Evolutionary conservation across 2,888 invertebrate species (phyloP).

Genomic region (Pandemis cinnamomeana): DNA sequence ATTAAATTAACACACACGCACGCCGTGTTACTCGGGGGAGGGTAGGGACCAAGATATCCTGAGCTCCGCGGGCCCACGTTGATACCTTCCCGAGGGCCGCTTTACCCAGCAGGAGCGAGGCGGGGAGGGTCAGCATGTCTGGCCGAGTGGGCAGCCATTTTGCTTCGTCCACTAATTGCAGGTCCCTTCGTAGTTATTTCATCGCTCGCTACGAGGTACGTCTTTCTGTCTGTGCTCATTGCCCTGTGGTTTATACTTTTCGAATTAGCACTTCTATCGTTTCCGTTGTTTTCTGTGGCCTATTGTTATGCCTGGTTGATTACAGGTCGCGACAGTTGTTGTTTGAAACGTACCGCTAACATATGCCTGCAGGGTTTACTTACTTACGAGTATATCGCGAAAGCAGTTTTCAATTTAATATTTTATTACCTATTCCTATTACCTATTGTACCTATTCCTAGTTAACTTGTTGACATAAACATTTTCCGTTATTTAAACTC

Average conservation of each 20-base stretch:
- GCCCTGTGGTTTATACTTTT: slow-evolving; percentile 79
- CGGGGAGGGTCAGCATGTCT: slow-evolving; percentile 44
- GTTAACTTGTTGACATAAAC: background rate
- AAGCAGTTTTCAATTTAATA: background rate
- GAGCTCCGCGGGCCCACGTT: slow-evolving; percentile 48
- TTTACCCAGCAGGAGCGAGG: slow-evolving; percentile 42
- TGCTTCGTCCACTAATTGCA: slow-evolving; percentile 78
- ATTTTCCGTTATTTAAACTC: background rate
- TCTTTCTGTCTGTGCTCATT: slow-evolving; percentile 70
- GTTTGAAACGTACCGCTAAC: slow-evolving; percentile 46
- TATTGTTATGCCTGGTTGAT: slow-evolving; percentile 68
- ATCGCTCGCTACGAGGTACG: slow-evolving; percentile 70
- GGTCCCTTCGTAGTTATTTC: slow-evolving; percentile 75
- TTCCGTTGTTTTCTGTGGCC: slow-evolving; percentile 70
- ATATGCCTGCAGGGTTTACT: slow-evolving; percentile 25
- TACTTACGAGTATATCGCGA: background rate
- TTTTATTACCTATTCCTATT: no score
- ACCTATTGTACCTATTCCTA: background rate
- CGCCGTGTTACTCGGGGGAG: slow-evolving; percentile 68
- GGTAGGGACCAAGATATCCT: slow-evolving; percentile 58
- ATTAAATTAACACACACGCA: slow-evolving; percentile 84
- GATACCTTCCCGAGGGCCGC: background rate
- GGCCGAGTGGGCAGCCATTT: slow-evolving; percentile 77
- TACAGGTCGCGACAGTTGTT: slow-evolving; percentile 55
- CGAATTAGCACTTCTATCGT: slow-evolving; percentile 81